phyloP scores from a whole-genome alignment of 2,113 vertebrate species.

The Muntiacus reevesi region DNA sequence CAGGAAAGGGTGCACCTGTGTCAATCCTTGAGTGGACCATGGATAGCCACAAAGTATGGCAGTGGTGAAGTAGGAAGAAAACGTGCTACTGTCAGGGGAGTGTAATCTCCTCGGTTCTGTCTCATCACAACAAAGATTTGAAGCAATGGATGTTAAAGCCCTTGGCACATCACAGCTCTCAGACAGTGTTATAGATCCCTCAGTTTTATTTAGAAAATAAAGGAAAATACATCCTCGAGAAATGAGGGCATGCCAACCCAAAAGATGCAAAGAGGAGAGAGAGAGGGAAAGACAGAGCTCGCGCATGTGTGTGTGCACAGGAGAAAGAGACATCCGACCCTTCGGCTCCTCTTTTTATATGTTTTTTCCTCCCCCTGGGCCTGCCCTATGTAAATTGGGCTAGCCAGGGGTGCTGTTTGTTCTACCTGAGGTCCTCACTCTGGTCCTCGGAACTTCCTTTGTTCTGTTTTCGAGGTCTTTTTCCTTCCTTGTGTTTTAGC shows the following conservation, averaged over 20 bases:
- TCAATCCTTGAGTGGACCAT: background rate
- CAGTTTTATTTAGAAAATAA: background rate
- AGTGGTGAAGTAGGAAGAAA: background rate
- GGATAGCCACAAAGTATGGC: background rate
- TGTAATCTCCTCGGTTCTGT: background rate
- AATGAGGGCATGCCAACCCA: accelerated
- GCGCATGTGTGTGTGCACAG: no score
- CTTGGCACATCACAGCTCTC: accelerated
- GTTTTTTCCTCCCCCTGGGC: no score
- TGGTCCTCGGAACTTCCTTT: background rate
- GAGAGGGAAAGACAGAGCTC: background rate
- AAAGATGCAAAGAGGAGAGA: background rate
- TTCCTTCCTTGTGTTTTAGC: background rate
- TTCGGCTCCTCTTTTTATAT: no score
- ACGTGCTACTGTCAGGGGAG: background rate
- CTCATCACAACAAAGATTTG: background rate
- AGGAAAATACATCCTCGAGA: background rate
- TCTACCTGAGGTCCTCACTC: background rate
- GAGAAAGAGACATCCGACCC: background rate
- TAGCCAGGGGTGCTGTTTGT: no score
- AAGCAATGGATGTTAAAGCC: accelerated
- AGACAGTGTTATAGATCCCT: background rate
- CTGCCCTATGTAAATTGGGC: no score
- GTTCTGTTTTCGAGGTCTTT: accelerated
- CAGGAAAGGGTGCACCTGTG: background rate